These are phyloP conservation scores for Aramus guarauna DNA, from an alignment of 2,113 vertebrate genomes.

Conservation along the genomic window DNA sequence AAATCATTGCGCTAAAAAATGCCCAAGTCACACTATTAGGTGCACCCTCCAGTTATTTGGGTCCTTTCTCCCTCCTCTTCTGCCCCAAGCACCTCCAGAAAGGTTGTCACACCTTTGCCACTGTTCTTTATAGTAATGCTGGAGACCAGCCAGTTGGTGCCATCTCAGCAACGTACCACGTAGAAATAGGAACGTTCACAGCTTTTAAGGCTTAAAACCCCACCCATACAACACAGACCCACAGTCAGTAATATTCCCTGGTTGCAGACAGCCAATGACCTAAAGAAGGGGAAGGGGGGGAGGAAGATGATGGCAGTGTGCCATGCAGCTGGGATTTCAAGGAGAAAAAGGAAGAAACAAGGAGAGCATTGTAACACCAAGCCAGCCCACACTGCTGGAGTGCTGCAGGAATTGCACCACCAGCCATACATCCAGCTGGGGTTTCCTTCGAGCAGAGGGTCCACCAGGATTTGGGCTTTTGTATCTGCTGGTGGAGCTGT, in stretches of 20 bases:
- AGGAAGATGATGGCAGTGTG: background rate
- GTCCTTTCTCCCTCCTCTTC: background rate
- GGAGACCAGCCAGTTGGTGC: background rate
- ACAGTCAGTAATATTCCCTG: background rate
- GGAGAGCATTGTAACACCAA: accelerated
- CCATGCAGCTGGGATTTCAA: background rate
- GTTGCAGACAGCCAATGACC: background rate
- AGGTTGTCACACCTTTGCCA: background rate
- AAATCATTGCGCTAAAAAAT: background rate
- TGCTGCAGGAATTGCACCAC: background rate
- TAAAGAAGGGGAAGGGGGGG: background rate
- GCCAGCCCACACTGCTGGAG: background rate
- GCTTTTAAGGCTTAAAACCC: background rate
- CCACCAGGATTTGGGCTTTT: background rate
- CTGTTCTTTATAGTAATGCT: background rate
- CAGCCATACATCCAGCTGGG: background rate
- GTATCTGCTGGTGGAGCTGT: background rate
- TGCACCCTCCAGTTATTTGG: background rate
- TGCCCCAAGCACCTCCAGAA: background rate
- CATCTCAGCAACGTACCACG: background rate
- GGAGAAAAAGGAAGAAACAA: background rate
- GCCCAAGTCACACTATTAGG: background rate
- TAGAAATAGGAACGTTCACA: background rate
- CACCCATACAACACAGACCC: background rate
- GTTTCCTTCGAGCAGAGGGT: background rate